A percentile compares a stretch with the other conserved stretches of the same genome.
These are phyloP conservation scores for Chironomus striatipennis DNA, from an alignment of 1,140 invertebrate species.

Conservation along the genomic window DNA sequence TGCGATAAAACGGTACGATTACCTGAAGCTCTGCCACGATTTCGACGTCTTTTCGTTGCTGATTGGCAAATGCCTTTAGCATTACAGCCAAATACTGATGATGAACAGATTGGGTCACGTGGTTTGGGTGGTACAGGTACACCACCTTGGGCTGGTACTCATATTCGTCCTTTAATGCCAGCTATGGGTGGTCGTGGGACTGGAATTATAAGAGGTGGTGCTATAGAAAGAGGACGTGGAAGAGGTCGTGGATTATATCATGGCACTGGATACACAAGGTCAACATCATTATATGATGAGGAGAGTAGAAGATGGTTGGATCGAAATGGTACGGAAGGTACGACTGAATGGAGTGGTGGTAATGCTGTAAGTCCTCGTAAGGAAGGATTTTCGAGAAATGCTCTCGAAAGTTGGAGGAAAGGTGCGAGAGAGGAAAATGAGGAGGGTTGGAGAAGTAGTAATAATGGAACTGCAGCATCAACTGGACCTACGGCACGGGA, in stretches of 20 bases:
- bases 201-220: constrained; percentile 45
- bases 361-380: constrained; percentile 48
- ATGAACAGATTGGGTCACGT: constrained; percentile 55
- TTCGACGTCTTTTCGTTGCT: constrained; percentile 61
- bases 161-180: constrained; percentile 39
- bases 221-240: constrained; percentile 40
- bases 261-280: constrained; percentile 33
- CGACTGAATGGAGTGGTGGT: constrained; percentile 50
- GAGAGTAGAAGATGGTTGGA: constrained; percentile 44
- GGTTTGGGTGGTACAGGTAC: constrained; percentile 50
- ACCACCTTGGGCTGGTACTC: constrained; percentile 30
- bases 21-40: constrained; percentile 55
- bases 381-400: constrained; percentile 45
- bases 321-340: constrained; percentile 51
- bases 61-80: constrained; percentile 69
- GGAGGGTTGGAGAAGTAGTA: constrained; percentile 49
- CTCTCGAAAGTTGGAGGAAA: constrained; percentile 55
- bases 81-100: constrained; percentile 65
- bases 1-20: constrained; percentile 59
- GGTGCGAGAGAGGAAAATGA: constrained; percentile 48
- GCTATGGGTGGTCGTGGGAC: constrained; percentile 48
- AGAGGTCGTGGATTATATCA: constrained; percentile 36
- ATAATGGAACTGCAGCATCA: constrained; percentile 29
- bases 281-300: constrained; percentile 35
- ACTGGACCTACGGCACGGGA: constrained; percentile 32